phyloP scores from a whole-genome alignment of 2,113 vertebrate species.

The Furnarius figulus region DNA sequence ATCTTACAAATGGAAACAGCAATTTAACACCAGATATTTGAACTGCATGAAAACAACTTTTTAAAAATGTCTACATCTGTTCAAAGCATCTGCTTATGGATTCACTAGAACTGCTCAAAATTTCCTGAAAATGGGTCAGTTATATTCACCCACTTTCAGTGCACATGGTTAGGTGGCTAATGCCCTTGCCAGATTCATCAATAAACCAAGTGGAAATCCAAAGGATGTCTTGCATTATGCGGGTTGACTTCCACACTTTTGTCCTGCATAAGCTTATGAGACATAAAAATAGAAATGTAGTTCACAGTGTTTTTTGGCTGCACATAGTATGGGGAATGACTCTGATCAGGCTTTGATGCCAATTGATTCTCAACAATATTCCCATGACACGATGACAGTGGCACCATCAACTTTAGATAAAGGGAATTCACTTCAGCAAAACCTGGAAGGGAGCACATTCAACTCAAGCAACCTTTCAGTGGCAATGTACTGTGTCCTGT shows the following conservation, averaged over 20 bases:
- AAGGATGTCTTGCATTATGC: neutral
- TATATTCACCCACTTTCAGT: neutral
- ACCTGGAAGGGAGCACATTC: neutral
- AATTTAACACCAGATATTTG: neutral
- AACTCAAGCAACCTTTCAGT: neutral
- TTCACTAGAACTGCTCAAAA: neutral
- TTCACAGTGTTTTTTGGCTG: neutral
- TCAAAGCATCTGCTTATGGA: neutral
- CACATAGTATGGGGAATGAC: neutral
- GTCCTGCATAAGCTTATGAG: neutral
- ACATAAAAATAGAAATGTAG: neutral
- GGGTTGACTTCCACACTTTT: neutral
- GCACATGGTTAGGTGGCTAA: fast-evolving
- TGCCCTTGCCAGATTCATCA: neutral
- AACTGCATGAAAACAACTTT: neutral
- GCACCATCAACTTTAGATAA: neutral
- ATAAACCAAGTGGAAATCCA: neutral
- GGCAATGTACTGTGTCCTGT: neutral
- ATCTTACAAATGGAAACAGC: neutral
- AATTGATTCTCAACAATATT: neutral
- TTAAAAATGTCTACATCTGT: neutral
- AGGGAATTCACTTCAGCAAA: neutral
- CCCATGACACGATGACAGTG: fast-evolving
- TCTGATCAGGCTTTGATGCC: neutral
- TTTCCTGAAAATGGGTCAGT: neutral